Conservation (phyloP, 2,888 invertebrate genomes). For the Parnassius mnemosyne region DNA sequence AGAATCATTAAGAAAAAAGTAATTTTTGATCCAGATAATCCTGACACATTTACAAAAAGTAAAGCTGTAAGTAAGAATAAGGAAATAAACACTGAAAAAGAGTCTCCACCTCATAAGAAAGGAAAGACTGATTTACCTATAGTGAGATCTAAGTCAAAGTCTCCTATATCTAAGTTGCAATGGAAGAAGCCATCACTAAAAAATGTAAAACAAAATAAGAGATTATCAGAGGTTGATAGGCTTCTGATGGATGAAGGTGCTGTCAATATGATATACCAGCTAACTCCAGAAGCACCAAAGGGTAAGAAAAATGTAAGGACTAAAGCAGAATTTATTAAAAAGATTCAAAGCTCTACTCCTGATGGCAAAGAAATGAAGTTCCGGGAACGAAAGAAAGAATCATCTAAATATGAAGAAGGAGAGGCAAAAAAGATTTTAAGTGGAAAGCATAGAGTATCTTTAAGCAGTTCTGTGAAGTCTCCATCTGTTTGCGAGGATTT, state of each 20-base stretch:
- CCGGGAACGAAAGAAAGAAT: conserved; percentile 75
- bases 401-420: conserved; percentile 52
- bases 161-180: conserved; percentile 59
- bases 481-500: conserved; percentile 83
- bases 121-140: conserved; percentile 46
- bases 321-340: conserved; percentile 83
- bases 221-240: conserved; percentile 86
- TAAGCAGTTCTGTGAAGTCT: conserved; percentile 69
- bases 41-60: conserved; percentile 72
- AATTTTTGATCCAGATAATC: conserved; percentile 86
- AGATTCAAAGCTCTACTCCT: conserved; percentile 76
- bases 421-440: conserved; percentile 60
- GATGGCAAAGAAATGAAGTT: conserved; percentile 71
- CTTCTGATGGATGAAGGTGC: conserved; percentile 92
- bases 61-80: conserved; percentile 52
- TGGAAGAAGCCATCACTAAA: conserved; percentile 74
- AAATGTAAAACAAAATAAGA: conserved; percentile 76
- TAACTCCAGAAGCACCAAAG: conserved; percentile 81
- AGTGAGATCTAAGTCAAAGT: conserved; percentile 56
- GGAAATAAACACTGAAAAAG: conserved; percentile 48
- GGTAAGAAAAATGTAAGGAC: conserved; percentile 75
- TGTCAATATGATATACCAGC: conserved; percentile 90
- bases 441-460: conserved; percentile 61
- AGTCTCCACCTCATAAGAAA: conserved; percentile 47
- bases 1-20: conserved; percentile 86